Conservation (phyloP, 2,797 vertebrate species). For the Tokudaia muenninki region DNA sequence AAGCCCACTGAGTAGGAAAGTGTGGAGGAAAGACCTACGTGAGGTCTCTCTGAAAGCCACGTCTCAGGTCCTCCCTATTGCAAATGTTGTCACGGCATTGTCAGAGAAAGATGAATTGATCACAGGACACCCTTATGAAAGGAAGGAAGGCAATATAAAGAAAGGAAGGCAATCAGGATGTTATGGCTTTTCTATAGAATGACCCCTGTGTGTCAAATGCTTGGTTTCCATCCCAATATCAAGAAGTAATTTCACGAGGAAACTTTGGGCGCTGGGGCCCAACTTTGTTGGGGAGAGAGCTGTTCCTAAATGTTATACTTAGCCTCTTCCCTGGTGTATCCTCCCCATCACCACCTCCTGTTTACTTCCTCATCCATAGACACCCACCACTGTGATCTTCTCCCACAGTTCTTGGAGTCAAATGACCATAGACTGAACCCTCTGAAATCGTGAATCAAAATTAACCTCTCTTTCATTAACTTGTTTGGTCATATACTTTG, state of each 20-base stretch:
- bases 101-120: background rate
- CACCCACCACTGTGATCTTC: background rate
- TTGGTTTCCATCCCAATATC: background rate
- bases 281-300: background rate
- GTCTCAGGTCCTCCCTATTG: background rate
- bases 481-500: background rate
- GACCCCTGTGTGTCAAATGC: background rate
- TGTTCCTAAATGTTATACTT: too few species aligned
- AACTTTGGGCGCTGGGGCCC: background rate
- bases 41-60: background rate
- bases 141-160: constrained; percentile 26
- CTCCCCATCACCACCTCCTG: too few species aligned
- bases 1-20: background rate
- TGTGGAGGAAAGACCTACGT: background rate
- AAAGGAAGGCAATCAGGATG: constrained; percentile 1
- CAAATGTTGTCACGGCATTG: background rate
- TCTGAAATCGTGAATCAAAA: background rate
- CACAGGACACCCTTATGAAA: background rate
- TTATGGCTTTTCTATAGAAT: background rate
- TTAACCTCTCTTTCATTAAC: background rate
- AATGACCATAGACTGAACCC: background rate
- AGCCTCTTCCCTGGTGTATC: background rate
- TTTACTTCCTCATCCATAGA: background rate
- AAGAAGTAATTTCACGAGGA: background rate
- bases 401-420: background rate